Conservation (phyloP, 1,140 invertebrate species). For the Bombus soroeensis region DNA sequence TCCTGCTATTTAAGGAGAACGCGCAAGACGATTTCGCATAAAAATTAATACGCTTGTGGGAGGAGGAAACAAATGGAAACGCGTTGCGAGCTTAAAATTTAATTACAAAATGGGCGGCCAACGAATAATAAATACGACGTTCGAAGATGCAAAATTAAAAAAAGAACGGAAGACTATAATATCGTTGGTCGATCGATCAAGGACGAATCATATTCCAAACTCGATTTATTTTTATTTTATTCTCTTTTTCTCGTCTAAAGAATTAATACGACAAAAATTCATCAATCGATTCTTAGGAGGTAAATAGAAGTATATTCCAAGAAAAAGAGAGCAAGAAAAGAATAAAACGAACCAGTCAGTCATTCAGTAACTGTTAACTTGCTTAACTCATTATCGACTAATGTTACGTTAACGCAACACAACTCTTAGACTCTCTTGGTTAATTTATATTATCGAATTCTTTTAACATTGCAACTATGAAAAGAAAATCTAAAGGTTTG, state of each 20-base stretch:
- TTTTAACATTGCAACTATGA: no score
- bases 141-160: not conserved
- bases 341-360: not conserved
- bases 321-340: not conserved
- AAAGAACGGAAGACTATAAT: constrained; percentile 6
- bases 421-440: no score
- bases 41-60: not conserved
- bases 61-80: not conserved
- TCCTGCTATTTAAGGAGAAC: no score
- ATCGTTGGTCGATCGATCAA: not conserved
- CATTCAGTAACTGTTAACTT: no score
- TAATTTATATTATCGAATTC: no score
- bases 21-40: not conserved
- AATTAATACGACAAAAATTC: not conserved
- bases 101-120: constrained; percentile 13
- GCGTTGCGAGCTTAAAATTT: not conserved
- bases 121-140: not conserved
- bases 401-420: no score
- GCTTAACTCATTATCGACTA: no score
- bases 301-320: not conserved
- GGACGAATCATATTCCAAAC: not conserved
- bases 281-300: not conserved
- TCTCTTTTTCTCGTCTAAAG: not conserved
- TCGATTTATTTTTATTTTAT: not conserved
- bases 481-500: no score